A percentile compares a stretch with the other conserved stretches of the same genome.
Evolutionary conservation across 64 coral and sea anemone species (phyloP).

Genomic region (Montipora foliosa): DNA sequence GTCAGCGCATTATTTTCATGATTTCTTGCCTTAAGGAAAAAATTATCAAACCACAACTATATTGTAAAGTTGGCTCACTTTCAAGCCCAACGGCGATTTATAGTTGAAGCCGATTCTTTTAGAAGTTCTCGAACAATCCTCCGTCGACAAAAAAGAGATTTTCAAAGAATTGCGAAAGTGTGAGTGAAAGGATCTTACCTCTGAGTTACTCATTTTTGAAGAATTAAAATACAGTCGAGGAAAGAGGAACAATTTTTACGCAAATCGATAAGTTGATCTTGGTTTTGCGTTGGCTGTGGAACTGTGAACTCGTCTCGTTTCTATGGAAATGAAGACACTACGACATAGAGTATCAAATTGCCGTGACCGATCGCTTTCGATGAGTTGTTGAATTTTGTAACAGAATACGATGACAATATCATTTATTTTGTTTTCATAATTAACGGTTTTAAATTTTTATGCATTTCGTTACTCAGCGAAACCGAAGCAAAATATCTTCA

Average conservation of each 20-base stretch:
- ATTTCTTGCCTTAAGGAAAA: neutral
- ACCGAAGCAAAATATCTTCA: too few species aligned
- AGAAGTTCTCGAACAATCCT: slow-evolving; percentile 11
- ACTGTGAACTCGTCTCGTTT: neutral
- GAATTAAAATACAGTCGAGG: neutral
- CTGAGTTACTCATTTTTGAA: slow-evolving; percentile 2
- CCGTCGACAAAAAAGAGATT: neutral
- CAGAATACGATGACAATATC: neutral
- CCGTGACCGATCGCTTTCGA: neutral
- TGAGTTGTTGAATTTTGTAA: neutral
- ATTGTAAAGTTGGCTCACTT: neutral
- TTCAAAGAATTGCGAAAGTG: neutral
- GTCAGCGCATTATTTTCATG: neutral
- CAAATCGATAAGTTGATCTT: neutral
- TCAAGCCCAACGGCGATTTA: neutral
- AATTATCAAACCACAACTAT: neutral
- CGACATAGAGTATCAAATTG: neutral
- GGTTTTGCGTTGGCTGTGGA: neutral
- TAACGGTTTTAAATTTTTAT: too few species aligned
- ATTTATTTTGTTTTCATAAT: too few species aligned
- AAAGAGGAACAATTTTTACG: neutral
- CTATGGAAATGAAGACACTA: slow-evolving; percentile 12
- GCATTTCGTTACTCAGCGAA: too few species aligned
- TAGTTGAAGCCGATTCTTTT: neutral
- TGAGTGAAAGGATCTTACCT: neutral